These are phyloP conservation scores for Rallus crepitans DNA, from an alignment of 2,797 vertebrate species.

Conservation along the genomic window DNA sequence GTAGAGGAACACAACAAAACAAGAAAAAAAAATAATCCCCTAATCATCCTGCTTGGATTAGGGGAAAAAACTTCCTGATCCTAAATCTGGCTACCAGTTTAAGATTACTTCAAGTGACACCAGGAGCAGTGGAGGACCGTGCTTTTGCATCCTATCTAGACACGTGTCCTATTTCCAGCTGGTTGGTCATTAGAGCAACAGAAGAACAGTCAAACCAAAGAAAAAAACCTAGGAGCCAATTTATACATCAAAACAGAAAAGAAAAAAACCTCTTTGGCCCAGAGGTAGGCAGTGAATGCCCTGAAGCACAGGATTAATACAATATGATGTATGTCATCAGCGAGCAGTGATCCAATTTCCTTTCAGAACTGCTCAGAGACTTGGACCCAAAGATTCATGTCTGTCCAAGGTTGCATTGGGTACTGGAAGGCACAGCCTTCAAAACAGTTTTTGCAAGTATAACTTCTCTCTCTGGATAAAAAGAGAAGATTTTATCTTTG, in stretches of 20 bases:
- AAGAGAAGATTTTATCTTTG: neutral
- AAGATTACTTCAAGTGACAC: neutral
- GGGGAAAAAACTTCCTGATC: neutral
- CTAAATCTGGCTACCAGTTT: neutral
- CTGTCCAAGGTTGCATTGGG: neutral
- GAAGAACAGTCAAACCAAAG: neutral
- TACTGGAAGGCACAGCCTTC: neutral
- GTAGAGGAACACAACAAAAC: neutral
- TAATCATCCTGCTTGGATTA: neutral
- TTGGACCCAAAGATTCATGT: neutral
- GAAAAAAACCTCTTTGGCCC: neutral
- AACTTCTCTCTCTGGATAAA: neutral
- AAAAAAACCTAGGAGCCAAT: neutral
- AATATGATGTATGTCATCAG: neutral
- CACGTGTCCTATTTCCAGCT: neutral
- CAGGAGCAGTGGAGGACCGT: neutral
- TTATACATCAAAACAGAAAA: neutral
- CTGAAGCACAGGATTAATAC: neutral
- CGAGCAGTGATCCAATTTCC: neutral
- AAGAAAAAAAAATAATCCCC: fast-evolving
- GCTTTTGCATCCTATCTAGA: slow-evolving; percentile 25
- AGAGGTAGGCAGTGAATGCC: neutral
- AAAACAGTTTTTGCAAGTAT: neutral
- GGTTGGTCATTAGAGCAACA: neutral
- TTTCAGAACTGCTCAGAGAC: neutral